Conservation (phyloP, 2,113 vertebrate genomes). For the Lathamus discolor region DNA sequence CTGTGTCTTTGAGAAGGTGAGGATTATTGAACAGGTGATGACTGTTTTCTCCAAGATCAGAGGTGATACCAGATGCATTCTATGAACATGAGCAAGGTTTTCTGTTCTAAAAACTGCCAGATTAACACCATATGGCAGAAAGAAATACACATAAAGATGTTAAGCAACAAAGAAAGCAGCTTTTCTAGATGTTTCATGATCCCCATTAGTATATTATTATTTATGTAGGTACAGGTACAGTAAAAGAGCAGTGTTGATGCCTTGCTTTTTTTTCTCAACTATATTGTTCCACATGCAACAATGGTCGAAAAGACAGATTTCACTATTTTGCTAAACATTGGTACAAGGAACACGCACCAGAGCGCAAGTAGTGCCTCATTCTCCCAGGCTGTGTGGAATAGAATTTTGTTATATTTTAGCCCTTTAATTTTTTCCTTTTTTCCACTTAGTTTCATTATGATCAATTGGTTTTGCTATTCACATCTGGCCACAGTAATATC, state of each 20-base stretch:
- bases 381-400: not conserved
- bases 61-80: not conserved
- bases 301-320: not conserved
- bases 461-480: not conserved
- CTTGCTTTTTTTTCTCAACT: not conserved
- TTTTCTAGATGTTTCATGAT: not conserved
- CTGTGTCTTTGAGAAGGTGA: not conserved
- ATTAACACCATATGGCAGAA: not conserved
- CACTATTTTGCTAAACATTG: not conserved
- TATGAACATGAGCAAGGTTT: not conserved
- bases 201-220: not conserved
- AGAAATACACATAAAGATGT: not conserved
- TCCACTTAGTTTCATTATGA: not conserved
- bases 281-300: not conserved
- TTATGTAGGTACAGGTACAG: not conserved
- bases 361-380: fast-evolving
- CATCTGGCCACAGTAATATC: not conserved
- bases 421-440: not conserved
- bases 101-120: not conserved
- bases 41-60: not conserved
- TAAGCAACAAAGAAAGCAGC: not conserved
- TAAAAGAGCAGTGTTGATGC: not conserved
- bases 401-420: not conserved
- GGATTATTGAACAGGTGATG: not conserved
- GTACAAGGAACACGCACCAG: not conserved